phyloP scores from a whole-genome alignment of 2,113 vertebrate species.

The Actenoides lindsayi region DNA sequence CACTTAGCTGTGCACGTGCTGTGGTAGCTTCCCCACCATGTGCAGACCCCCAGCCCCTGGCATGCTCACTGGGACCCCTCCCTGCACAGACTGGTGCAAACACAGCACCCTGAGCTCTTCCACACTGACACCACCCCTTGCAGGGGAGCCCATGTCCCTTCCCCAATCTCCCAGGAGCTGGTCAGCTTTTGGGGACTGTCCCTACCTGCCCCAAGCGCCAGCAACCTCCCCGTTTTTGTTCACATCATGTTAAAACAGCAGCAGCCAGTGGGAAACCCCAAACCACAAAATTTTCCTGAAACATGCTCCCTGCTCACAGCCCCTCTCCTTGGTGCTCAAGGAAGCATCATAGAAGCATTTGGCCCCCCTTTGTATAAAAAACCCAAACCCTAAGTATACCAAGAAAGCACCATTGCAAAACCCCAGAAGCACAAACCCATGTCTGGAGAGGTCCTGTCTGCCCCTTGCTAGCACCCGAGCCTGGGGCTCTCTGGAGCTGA shows the following conservation, averaged over 20 bases:
- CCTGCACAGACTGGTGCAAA: neutral
- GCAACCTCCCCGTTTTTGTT: neutral
- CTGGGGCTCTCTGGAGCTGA: fast-evolving
- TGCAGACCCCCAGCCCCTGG: neutral
- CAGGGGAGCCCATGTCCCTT: neutral
- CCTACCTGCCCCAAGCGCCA: neutral
- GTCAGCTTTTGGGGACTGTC: neutral
- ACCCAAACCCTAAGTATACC: neutral
- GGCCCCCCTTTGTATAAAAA: neutral
- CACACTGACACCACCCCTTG: neutral
- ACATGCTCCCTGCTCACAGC: fast-evolving
- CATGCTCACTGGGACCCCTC: neutral
- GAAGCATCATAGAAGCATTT: neutral
- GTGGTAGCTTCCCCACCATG: fast-evolving
- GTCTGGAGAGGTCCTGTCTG: neutral
- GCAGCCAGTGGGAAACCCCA: neutral
- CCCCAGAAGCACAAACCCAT: neutral
- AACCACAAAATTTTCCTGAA: neutral
- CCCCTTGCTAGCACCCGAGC: neutral
- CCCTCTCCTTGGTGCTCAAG: neutral
- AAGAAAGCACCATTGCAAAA: neutral
- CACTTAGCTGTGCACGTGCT: neutral
- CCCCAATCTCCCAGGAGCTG: neutral
- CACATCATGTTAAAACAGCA: fast-evolving
- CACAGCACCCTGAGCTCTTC: neutral